Evolutionary conservation across 2,888 invertebrate species (phyloP), one percentile per base, ranked within the genome.

Genomic region (Drosophila paracracens): DNA sequence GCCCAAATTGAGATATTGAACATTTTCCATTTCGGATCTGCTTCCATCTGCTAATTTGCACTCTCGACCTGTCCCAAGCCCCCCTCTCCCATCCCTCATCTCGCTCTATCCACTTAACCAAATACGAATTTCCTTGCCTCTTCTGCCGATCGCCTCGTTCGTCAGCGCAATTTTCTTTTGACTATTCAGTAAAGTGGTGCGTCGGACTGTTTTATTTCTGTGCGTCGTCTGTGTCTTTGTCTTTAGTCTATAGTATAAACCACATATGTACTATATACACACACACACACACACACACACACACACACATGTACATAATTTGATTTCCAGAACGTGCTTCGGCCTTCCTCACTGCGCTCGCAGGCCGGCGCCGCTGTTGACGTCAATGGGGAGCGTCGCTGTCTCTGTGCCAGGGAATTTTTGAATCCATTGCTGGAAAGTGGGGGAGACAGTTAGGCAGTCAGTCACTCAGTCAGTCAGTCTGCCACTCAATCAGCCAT

Each of bases 281-380:
- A 58, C 29, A 53, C 13, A 35, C 40, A 64, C 50, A 36, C 10
- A 52, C 21, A 60, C n/a, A 48, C 13, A 29, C 35, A 60, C 27
- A 60, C 21, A 21, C 13, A 43, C 6, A n/a, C 2, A 40, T 40
- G 46, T 29, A 83, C 65, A 83, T 71, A 43, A 82, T 89, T 87
- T 89, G 80, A 84, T 89, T 87, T 89, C 85, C 89, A 89, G 85
- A 87, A 85, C 89, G 85, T 85, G 89, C 88, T 77, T 76, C 79
- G 76, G 83, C 84, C 87, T 83, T 85, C 85, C 85, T 71, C 82
- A 87, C 84, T 87, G 74, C 70, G 29, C 71, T 64, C 54, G 51
- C 48, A 58, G 57, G 69, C 50, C 69, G 74, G 73, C 87, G 87
- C 76, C 79, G 79, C 11, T 27, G 78, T 82, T 84, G 89, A 89